Evolutionary conservation across 2,888 invertebrate genomes (phyloP).

Genomic region (Eupithecia centaureata): DNA sequence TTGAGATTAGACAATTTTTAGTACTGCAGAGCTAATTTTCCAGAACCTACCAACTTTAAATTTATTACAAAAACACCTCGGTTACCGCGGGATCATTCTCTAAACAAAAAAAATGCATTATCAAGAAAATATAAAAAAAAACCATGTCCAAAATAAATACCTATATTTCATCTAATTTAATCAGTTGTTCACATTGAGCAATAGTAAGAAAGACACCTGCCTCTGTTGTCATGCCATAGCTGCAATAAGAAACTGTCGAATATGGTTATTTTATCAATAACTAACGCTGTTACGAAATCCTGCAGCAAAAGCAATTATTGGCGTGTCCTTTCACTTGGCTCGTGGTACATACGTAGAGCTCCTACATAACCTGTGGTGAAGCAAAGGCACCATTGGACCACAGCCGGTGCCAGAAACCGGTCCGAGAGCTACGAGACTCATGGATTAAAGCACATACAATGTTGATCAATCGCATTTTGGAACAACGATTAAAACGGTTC

Average conservation of each 20-base stretch:
- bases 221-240: constrained; percentile 27
- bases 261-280: constrained; percentile 57
- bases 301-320: constrained; percentile 76
- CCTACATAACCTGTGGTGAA: constrained; percentile 49
- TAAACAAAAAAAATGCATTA: too few species aligned
- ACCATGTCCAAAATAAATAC: too few species aligned
- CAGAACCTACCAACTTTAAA: too few species aligned
- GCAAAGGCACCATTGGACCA: constrained; percentile 67
- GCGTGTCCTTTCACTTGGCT: constrained; percentile 80
- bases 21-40: too few species aligned
- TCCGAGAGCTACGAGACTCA: constrained; percentile 75
- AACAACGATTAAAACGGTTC: constrained; percentile 66
- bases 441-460: constrained; percentile 77
- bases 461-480: constrained; percentile 80
- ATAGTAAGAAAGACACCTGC: constrained; percentile 37
- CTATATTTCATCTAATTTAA: too few species aligned
- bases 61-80: too few species aligned
- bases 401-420: constrained; percentile 80
- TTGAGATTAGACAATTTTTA: too few species aligned
- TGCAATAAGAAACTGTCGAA: constrained; percentile 37
- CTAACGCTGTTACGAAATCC: constrained; percentile 64
- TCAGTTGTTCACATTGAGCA: not conserved
- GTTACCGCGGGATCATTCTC: too few species aligned
- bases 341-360: constrained; percentile 33
- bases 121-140: too few species aligned